phyloP scores from a whole-genome alignment of 1,140 invertebrate genomes.

The Battus philenor region DNA sequence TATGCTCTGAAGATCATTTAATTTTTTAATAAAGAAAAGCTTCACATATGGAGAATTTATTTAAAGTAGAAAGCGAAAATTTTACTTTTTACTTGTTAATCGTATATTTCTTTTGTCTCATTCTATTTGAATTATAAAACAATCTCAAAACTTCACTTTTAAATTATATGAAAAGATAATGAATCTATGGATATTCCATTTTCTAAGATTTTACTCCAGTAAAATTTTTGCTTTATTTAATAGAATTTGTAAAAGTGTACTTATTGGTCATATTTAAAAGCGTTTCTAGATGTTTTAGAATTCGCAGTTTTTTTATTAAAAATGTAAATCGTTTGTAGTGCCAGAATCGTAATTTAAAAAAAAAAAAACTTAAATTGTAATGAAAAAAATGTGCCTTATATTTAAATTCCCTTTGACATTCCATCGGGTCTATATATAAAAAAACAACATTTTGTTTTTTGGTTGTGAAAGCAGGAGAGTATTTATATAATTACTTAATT shows the following conservation, averaged over 20 bases:
- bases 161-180: too few relatives aligned
- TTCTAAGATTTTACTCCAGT: too few relatives aligned
- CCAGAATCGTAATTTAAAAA: constrained; percentile 21
- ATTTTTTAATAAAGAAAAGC: too few relatives aligned
- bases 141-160: too few relatives aligned
- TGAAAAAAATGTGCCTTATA: constrained; percentile 34
- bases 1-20: constrained; percentile 37
- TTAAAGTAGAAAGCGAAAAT: too few relatives aligned
- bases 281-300: constrained; percentile 4
- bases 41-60: too few relatives aligned
- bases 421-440: constrained; percentile 6
- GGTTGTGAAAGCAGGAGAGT: constrained; percentile 33
- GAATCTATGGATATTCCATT: too few relatives aligned
- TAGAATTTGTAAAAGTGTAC: not conserved
- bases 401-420: constrained; percentile 17
- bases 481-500: constrained; percentile 13
- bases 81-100: too few relatives aligned
- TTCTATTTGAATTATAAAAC: too few relatives aligned
- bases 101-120: too few relatives aligned
- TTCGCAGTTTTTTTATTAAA: not conserved
- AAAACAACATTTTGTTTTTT: constrained; percentile 20
- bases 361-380: constrained; percentile 24
- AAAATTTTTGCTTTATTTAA: too few relatives aligned
- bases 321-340: constrained; percentile 20
- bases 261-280: not conserved